Conservation (phyloP, 2,113 vertebrate genomes). For the Stercorarius parasiticus region DNA sequence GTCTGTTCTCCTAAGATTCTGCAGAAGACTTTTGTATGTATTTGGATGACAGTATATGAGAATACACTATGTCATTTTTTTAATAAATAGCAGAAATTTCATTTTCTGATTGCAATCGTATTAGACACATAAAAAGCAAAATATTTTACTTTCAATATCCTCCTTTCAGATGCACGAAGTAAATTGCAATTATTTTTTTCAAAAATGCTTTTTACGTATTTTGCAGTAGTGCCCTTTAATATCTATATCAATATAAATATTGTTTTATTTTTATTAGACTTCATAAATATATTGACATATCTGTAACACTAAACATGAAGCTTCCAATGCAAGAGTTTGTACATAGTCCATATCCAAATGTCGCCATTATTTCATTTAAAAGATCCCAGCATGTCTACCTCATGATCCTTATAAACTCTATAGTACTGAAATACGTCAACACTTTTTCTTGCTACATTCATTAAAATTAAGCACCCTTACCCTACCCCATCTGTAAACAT, state of each 20-base stretch:
- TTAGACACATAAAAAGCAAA: conserved; percentile 14
- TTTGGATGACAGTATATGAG: conserved; percentile 57
- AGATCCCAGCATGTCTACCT: conserved; percentile 78
- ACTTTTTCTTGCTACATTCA: conserved; percentile 78
- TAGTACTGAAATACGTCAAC: conserved; percentile 50
- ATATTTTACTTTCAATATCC: conserved; percentile 43
- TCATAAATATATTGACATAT: conserved; percentile 48
- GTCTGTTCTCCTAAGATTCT: conserved; percentile 16
- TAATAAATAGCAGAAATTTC: conserved; percentile 6
- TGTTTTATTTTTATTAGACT: conserved; percentile 49
- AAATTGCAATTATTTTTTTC: conserved; percentile 10
- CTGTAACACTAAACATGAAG: conserved; percentile 68
- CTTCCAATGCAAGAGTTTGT: conserved; percentile 66
- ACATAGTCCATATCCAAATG: conserved; percentile 67
- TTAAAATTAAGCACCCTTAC: conserved; percentile 76
- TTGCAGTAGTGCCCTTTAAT: conserved; percentile 36
- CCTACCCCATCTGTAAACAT: conserved; percentile 79
- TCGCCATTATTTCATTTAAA: conserved; percentile 68
- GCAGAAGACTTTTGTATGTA: conserved; percentile 24
- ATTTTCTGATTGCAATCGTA: conserved; percentile 24
- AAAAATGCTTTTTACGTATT: neutral
- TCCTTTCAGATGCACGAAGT: conserved; percentile 22
- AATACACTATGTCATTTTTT: conserved; percentile 36
- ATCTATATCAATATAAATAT: neutral
- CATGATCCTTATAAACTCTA: conserved; percentile 74